Evolutionary conservation across 1,140 invertebrate genomes (phyloP), one percentile per base, ranked within the genome.

Genomic region (Megalonaias nervosa): DNA sequence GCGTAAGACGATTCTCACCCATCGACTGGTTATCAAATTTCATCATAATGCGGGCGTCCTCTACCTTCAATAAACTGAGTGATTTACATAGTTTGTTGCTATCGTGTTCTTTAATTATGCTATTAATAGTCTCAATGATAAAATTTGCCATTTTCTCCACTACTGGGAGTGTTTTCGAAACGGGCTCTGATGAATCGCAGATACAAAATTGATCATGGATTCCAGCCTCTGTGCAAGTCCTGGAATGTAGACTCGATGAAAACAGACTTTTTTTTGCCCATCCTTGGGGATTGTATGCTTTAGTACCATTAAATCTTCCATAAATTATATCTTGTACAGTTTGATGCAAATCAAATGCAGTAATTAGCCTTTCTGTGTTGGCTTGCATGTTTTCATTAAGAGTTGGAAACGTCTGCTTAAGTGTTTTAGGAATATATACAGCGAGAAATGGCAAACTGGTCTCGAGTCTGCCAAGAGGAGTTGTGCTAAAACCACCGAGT

Each of bases 191-290:
- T 67, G 77, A 64, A 71, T 75, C 75, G 71, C 82, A 84, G 13
- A 78, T 77, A 38, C 82, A 84, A 65, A 74, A 84, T 23, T 80
- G 75, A 57, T 77, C 78, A 1, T 66, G 66, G 31, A 84, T 81
- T 11, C 74, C 74, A 13, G 82, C 82, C 56, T 78, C 74, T 65
- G 57, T 21, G 61, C 82, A 84, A 21, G 75, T 79, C 15, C 82
- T 59, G 0, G n/a, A 31, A n/a, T 69, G 19, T 16, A 80, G 82
- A 55, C 82, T 81, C 74, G 74, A 74, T 4, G 23, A 60, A 55
- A 82, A 79, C 11, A 82, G 67, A 71, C 74, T 77, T 19, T 62
- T 69, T 31, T 66, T 48, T 16, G 69, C 72, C 67, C 31, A n/a
- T 48, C 17, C 48, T 6, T 48, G 38, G 64, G 38, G 2, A 21